Conservation (phyloP, 2,113 vertebrate species). For the Lagopus leucura region DNA sequence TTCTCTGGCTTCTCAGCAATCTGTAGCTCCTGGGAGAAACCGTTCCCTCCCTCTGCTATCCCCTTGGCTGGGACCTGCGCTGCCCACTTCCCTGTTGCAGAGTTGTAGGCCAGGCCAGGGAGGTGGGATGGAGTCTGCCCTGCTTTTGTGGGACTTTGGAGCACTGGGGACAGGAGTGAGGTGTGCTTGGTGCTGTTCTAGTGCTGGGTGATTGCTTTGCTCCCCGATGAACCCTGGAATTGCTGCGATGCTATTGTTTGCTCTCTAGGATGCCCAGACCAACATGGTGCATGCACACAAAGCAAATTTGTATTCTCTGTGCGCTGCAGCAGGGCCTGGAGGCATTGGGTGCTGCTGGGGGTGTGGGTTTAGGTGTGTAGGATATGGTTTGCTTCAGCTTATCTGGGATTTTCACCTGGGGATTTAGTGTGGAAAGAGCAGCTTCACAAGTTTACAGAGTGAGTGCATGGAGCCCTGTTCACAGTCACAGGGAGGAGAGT, state of each 20-base stretch:
- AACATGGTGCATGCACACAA: accelerated
- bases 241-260: neutral
- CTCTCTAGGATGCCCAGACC: neutral
- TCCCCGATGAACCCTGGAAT: neutral
- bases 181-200: neutral
- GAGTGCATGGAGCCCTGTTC: neutral
- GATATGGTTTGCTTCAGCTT: neutral
- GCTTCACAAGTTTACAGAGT: neutral
- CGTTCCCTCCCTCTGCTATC: neutral
- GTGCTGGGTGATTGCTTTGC: accelerated
- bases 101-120: neutral
- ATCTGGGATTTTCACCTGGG: neutral
- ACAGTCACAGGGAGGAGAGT: neutral
- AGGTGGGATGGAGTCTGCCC: neutral
- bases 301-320: neutral
- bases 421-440: neutral
- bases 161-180: neutral
- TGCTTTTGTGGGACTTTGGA: neutral
- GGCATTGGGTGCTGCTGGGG: neutral
- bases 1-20: slow-evolving; percentile 20
- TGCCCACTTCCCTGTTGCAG: neutral
- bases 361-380: too few species aligned
- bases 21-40: slow-evolving; percentile 19
- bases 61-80: accelerated
- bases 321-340: neutral